Base-by-base conservation (phyloP, 2,888 invertebrate species). In the Diarsia mendica region DNA sequence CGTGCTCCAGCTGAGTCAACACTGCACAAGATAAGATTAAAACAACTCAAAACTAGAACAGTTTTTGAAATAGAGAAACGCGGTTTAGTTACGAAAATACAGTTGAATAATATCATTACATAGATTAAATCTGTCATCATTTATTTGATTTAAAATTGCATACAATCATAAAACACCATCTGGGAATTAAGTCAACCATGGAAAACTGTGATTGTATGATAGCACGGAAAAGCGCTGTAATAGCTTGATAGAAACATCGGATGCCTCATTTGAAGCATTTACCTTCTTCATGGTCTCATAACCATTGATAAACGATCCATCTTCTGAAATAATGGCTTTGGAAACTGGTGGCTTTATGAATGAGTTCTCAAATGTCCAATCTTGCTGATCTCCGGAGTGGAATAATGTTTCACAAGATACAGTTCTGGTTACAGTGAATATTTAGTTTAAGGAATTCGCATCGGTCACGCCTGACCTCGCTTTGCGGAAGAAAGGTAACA, bases 391-490 rank as follows among this genome's bases (percentile, higher is more conserved):
- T 87, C 68, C 58, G 18, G 71, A 80, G 81, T 79, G 73, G 72
- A 87, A 82, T 82, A 76, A 81, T 80, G 77, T 83, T 85, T 70
- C 79, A 70, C 75, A 76, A 77, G 79, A 82, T 75, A 88, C 73
- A 84, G 89, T 51, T 91, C 89, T 81, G 72, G 67, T 85, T 87
- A 85, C 74, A 87, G 77, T 82, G 85, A 91, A 91, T 92, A 92
- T 91, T 92, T 89, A 86, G 85, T 89, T 87, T 88, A 89, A 92
- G 92, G 94, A 93, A 95, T 96, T 94, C 87, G 91, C 88, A 88
- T 91, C 89, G 92, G 95, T 94, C 95, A 95, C 94, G 94, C 89
- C 87, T 92, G 95, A 94, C 95, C 96, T 95, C 94, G 93, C 86
- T 84, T 93, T 92, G 90, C 94, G 95, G 95, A 96, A 96, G 96